Base-by-base conservation (phyloP, 2,113 vertebrate species). In the Phalacrocorax pelagicus region DNA sequence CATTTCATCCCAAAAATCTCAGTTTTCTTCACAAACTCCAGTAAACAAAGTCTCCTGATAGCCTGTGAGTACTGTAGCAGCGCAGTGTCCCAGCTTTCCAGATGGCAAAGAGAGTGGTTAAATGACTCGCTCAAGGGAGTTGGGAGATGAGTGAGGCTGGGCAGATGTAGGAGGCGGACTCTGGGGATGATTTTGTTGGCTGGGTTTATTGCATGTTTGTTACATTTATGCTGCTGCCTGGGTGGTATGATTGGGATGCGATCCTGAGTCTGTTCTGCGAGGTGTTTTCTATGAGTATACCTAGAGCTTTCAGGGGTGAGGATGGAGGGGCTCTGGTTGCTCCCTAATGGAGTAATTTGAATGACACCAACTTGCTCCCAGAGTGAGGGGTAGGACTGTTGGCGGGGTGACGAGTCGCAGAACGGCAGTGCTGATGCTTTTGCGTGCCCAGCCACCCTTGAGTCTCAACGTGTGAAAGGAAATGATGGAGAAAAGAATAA, bases 131-230 rank as follows among this genome's bases (percentile, higher is more conserved):
- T 72, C 88, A 79, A 6, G 91, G 94, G 83, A 94, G 32, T 0
- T 47, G 86, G 63, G 62, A 23, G 86, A 81, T 52, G 80, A 87
- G 83, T 6, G 83, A 85, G 96, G 92, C 88, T 77, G 88, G 92
- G 95, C 91, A 95, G 94, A 57, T 82, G 96, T 15, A 42, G 92
- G 86, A 91, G 92, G 77, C 3, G 0, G 80, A 52, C 88, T 87
- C 88, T 72, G 69, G 88, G 81, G 83, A 96, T 67, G 73, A 8
- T 78, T 94, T 91, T 94, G 75, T 71, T 96, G 75, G 26, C 92
- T 90, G 88, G 2, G 12, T 84, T 93, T 93, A 72, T 92, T 55
- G 32, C 51, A 46, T 38, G n/a, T 92, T 87, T 40, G 91, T 91
- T 94, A 47, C 32, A 17, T 70, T 72, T 42, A 1, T 72, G 86